phyloP scores from a whole-genome alignment of 2,113 vertebrate genomes.

The Narcine bancroftii region DNA sequence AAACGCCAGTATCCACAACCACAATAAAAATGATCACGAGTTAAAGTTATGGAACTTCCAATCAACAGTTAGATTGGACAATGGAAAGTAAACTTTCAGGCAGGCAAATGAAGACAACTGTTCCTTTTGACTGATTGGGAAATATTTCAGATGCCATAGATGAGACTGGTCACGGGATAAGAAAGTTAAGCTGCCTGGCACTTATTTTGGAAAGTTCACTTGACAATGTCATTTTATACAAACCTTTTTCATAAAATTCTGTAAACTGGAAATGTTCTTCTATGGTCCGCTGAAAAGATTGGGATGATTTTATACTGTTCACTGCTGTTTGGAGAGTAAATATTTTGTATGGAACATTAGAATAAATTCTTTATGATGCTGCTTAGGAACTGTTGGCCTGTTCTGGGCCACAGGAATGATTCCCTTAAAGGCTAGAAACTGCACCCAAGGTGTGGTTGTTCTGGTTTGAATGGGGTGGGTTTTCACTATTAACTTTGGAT shows the following conservation, averaged over 20 bases:
- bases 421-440: conserved; percentile 55
- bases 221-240: background rate
- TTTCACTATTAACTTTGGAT: background rate
- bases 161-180: background rate
- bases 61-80: background rate
- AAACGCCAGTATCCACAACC: background rate
- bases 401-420: conserved; percentile 47
- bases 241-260: background rate
- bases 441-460: background rate
- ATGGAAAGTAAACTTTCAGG: background rate
- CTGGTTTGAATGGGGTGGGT: background rate
- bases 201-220: conserved; percentile 16
- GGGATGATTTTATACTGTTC: conserved; percentile 43
- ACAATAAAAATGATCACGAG: background rate
- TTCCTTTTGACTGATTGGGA: background rate
- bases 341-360: conserved; percentile 2
- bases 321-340: conserved; percentile 46
- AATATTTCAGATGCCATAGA: conserved; percentile 14
- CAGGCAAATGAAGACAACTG: conserved; percentile 3
- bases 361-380: background rate
- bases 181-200: background rate
- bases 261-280: conserved; percentile 39
- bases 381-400: conserved; percentile 43
- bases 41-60: background rate
- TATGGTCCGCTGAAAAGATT: conserved; percentile 44